Percentiles rank a stretch among this genome's conserved stretches.
These are phyloP conservation scores for Brachionus paranguensis DNA, from an alignment of 1,140 invertebrate genomes.

Conservation along the genomic window DNA sequence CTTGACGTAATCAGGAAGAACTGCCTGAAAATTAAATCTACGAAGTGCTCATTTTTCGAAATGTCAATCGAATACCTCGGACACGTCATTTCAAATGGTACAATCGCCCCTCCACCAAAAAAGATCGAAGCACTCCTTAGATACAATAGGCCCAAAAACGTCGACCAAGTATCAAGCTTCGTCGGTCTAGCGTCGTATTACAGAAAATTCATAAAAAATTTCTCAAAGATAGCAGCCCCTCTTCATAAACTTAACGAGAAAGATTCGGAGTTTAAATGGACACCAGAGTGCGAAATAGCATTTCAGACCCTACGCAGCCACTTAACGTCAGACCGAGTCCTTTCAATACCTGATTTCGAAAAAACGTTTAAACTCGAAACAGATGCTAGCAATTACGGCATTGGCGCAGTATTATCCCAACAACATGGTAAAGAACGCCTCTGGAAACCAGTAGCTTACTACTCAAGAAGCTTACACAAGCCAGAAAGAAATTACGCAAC, in stretches of 20 bases:
- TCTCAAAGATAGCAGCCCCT: slow-evolving; percentile 42
- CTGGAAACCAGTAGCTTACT: not conserved
- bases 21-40: slow-evolving; percentile 52
- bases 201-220: slow-evolving; percentile 46
- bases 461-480: not conserved
- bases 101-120: slow-evolving; percentile 12
- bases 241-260: slow-evolving; percentile 42
- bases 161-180: not conserved
- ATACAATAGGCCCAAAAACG: not conserved
- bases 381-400: not conserved
- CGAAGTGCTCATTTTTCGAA: slow-evolving; percentile 53
- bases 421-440: not conserved
- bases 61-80: slow-evolving; percentile 49
- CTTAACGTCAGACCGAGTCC: not conserved
- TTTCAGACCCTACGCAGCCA: not conserved
- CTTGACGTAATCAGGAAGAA: slow-evolving; percentile 40
- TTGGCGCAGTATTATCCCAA: slow-evolving; percentile 7
- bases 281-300: not conserved
- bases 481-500: slow-evolving; percentile 55
- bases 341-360: not conserved
- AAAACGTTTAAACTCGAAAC: not conserved
- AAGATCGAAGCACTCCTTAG: not conserved
- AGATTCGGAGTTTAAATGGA: slow-evolving; percentile 45
- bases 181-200: not conserved
- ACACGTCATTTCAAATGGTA: slow-evolving; percentile 43